A percentile compares a stretch with the other conserved stretches of the same genome.
These are phyloP conservation scores for Campylomormyrus numenius DNA, from an alignment of 2,113 vertebrate genomes.

Conservation along the genomic window DNA sequence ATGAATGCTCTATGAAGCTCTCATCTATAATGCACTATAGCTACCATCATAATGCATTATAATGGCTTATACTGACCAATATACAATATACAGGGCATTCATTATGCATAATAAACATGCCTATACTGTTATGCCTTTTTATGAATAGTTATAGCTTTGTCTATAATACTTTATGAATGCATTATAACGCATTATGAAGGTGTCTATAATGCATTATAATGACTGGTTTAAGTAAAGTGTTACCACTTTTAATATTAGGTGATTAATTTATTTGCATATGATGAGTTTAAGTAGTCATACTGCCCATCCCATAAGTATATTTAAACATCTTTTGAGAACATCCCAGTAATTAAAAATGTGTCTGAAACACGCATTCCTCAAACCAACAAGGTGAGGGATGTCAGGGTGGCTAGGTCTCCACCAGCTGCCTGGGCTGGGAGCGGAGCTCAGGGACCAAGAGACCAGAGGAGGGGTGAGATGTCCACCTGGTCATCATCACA, in stretches of 20 bases:
- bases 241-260: neutral
- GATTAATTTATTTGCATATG: neutral
- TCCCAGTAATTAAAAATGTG: neutral
- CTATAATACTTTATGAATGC: neutral
- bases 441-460: neutral
- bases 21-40: neutral
- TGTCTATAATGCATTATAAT: neutral
- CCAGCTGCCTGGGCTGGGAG: neutral
- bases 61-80: neutral
- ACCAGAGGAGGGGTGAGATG: neutral
- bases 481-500: constrained; percentile 7
- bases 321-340: neutral
- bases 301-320: neutral
- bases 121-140: neutral
- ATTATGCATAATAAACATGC: neutral
- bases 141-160: neutral
- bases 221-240: neutral
- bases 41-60: neutral
- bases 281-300: neutral
- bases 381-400: neutral
- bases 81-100: neutral
- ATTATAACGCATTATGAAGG: neutral
- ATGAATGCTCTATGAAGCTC: no score
- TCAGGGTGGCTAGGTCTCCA: neutral
- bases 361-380: neutral